These are phyloP conservation scores for Hirtodrosophila cameraria DNA, from an alignment of 2,888 invertebrate species.

Conservation along the genomic window DNA sequence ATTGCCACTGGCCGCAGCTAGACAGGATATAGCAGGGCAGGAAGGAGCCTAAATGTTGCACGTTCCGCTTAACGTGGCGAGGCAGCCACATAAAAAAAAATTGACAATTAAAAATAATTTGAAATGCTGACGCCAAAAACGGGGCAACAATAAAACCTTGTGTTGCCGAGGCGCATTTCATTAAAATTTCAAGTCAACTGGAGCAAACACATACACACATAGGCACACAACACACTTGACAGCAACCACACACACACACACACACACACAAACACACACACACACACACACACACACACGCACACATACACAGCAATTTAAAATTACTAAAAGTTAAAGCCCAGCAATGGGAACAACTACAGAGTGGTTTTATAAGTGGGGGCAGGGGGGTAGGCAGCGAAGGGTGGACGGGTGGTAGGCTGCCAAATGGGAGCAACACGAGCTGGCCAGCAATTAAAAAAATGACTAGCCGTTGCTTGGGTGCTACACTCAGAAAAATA, in stretches of 20 bases:
- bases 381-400: neutral
- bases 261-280: constrained; percentile 21
- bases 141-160: constrained; percentile 45
- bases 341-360: constrained; percentile 31
- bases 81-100: constrained; percentile 57
- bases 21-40: constrained; percentile 3
- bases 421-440: constrained; percentile 58
- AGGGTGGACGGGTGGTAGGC: neutral
- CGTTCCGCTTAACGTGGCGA: neutral
- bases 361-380: neutral
- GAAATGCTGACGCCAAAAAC: constrained; percentile 65
- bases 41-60: constrained; percentile 36
- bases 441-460: constrained; percentile 64
- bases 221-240: constrained; percentile 37
- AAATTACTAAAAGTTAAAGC: constrained; percentile 74
- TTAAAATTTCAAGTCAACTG: constrained; percentile 70
- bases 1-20: constrained; percentile 48
- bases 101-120: constrained; percentile 78
- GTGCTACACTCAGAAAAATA: too few species aligned
- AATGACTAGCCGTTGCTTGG: too few species aligned
- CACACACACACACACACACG: constrained; percentile 27
- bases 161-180: constrained; percentile 64
- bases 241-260: constrained; percentile 36
- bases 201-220: constrained; percentile 34
- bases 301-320: constrained; percentile 53